phyloP scores from a whole-genome alignment of 2,888 invertebrate genomes.

The Chrysotoxum bicinctum region DNA sequence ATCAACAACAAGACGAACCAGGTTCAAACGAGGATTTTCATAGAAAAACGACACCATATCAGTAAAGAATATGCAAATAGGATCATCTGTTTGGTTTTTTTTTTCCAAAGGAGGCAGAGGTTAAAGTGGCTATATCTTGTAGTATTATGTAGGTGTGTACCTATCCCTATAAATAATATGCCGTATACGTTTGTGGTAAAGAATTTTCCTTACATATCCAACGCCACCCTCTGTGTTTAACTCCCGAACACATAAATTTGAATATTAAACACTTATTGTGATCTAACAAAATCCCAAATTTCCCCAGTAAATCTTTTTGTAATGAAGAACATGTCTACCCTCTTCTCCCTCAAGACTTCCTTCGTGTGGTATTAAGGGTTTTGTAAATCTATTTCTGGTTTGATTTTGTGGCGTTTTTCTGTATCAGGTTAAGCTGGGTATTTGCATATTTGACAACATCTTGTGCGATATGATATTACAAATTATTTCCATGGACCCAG shows the following conservation, averaged over 20 bases:
- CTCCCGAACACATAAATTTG: slow-evolving; percentile 25
- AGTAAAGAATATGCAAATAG: slow-evolving; percentile 23
- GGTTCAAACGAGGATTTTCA: slow-evolving; percentile 18
- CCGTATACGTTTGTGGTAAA: background rate
- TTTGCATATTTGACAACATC: slow-evolving; percentile 38
- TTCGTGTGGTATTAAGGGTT: slow-evolving; percentile 15
- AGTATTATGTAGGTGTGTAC: background rate
- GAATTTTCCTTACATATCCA: background rate
- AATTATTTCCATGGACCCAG: background rate
- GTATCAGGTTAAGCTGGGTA: slow-evolving; percentile 21
- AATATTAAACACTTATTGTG: slow-evolving; percentile 41
- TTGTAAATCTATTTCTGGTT: slow-evolving; percentile 28
- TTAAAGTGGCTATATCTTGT: background rate
- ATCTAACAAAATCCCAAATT: slow-evolving; percentile 28
- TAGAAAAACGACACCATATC: slow-evolving; percentile 31
- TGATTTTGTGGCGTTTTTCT: slow-evolving; percentile 24
- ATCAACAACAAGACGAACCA: background rate
- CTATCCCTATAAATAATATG: background rate
- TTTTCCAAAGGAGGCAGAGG: background rate
- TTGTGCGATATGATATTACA: background rate
- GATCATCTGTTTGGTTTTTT: slow-evolving; percentile 16
- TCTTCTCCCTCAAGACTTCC: background rate
- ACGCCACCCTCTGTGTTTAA: background rate
- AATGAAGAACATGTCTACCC: slow-evolving; percentile 15
- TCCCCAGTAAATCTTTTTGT: slow-evolving; percentile 27